Percentiles rank a stretch among this genome's conserved stretches.
Evolutionary conservation across 2,888 invertebrate species (phyloP).

Genomic region (Metellina segmentata): DNA sequence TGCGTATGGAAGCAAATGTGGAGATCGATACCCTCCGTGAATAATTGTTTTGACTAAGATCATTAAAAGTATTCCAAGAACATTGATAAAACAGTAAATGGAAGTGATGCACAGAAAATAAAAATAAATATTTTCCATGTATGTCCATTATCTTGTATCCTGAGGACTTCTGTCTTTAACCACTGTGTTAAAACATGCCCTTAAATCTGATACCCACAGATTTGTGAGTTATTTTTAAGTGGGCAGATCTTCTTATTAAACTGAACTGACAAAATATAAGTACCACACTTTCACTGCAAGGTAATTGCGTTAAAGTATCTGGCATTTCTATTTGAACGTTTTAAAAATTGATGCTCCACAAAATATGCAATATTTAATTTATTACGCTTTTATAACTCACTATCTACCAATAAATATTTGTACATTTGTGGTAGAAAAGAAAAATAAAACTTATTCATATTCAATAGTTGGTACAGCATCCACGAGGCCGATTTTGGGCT

Average conservation of each 20-base stretch:
- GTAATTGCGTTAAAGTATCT: background rate
- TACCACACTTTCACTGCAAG: too few species aligned
- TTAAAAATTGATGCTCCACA: background rate
- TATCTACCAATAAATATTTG: too few species aligned
- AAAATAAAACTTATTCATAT: too few species aligned
- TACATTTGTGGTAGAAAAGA: too few species aligned
- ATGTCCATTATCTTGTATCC: conserved; percentile 16
- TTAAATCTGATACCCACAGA: too few species aligned
- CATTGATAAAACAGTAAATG: conserved; percentile 24
- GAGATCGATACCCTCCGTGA: conserved; percentile 25
- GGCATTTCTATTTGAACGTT: background rate
- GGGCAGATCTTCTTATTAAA: too few species aligned
- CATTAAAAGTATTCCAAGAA: conserved; percentile 43
- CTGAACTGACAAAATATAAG: too few species aligned
- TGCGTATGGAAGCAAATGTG: conserved; percentile 42
- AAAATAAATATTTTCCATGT: conserved; percentile 46
- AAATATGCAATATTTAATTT: too few species aligned
- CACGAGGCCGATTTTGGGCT: too few species aligned
- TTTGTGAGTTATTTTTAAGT: too few species aligned
- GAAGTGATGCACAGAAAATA: conserved; percentile 19
- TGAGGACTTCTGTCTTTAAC: background rate
- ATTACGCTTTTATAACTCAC: too few species aligned
- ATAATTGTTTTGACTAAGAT: conserved; percentile 49
- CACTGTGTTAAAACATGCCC: background rate
- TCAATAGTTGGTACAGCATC: too few species aligned